These are phyloP conservation scores for Promerops cafer DNA, from an alignment of 2,113 vertebrate species.

Conservation along the genomic window DNA sequence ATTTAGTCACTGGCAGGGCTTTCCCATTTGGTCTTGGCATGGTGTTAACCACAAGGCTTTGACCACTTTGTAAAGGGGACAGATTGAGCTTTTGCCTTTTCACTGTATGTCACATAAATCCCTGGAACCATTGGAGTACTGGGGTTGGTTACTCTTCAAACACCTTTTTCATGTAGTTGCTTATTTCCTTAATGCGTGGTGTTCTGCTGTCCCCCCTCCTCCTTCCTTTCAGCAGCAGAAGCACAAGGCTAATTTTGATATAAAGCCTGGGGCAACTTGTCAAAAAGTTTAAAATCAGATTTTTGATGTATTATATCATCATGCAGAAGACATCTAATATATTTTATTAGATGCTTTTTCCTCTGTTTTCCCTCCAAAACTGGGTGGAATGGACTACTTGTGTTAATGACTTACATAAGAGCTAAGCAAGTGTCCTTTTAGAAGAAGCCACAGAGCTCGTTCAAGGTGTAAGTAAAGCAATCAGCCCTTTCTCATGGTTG, in stretches of 20 bases:
- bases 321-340: constrained; percentile 33
- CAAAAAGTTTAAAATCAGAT: constrained; percentile 54
- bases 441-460: background rate
- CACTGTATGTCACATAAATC: background rate
- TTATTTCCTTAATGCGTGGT: constrained; percentile 20
- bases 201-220: constrained; percentile 18
- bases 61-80: background rate
- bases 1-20: constrained; percentile 11
- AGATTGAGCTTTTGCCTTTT: background rate
- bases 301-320: constrained; percentile 53
- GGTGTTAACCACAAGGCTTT: background rate
- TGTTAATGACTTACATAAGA: background rate
- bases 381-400: background rate
- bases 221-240: constrained; percentile 39
- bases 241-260: constrained; percentile 56
- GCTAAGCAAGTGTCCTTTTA: background rate
- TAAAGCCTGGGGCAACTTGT: constrained; percentile 54
- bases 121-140: background rate
- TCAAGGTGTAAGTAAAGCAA: background rate
- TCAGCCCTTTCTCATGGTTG: background rate
- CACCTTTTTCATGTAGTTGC: background rate
- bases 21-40: background rate
- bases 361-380: background rate
- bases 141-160: background rate
- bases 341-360: background rate